Conservation (phyloP, 1,140 invertebrate genomes). For the Grapholita molesta region DNA sequence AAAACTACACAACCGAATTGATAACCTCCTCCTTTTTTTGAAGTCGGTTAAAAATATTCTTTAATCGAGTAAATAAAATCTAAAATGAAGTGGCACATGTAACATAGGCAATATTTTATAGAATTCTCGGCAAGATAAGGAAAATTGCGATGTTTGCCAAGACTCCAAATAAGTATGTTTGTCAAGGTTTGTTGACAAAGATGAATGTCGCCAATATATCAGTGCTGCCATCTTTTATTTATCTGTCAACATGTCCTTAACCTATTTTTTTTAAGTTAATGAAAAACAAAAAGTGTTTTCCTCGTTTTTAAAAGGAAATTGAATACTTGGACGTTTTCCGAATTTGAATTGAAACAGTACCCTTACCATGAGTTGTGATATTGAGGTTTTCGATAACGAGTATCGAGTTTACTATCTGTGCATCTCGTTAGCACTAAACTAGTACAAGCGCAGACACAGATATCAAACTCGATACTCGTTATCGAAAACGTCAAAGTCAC, state of each 20-base stretch:
- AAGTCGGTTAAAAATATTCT: no score
- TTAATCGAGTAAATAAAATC: neutral
- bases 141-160: neutral
- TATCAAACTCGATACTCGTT: no score
- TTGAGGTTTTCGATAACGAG: no score
- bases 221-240: neutral
- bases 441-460: no score
- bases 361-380: no score
- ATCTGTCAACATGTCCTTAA: neutral
- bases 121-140: neutral
- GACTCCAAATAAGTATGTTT: slow-evolving; percentile 4
- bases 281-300: neutral
- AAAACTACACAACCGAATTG: no score
- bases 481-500: no score
- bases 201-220: neutral
- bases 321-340: no score
- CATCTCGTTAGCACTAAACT: no score
- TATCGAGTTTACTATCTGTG: neutral
- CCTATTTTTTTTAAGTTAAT: neutral
- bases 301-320: no score
- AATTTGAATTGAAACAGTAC: neutral
- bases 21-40: no score
- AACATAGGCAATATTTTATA: neutral
- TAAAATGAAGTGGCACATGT: neutral
- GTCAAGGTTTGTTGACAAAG: neutral